Evolutionary conservation across 2,797 vertebrate species (phyloP).

Genomic region (Pangasius krempfi): DNA sequence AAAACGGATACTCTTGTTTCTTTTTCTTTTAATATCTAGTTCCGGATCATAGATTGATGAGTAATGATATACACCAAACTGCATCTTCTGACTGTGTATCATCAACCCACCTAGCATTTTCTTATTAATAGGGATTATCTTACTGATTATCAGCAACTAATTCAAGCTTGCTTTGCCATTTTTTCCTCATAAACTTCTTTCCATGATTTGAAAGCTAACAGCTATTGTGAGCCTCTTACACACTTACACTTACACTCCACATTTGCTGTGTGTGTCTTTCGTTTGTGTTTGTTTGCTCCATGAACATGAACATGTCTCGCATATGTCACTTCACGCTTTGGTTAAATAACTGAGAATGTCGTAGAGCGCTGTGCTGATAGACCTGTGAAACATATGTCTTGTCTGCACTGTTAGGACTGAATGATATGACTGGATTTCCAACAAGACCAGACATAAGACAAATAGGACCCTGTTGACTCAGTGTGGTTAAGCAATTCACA

Average conservation of each 20-base stretch:
- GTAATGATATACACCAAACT: not conserved
- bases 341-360: constrained; percentile 31
- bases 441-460: constrained; percentile 64
- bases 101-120: not conserved
- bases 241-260: no score
- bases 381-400: constrained; percentile 45
- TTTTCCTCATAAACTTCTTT: not conserved
- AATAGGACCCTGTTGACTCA: constrained; percentile 61
- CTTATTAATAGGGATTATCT: not conserved
- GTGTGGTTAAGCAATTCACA: constrained; percentile 44
- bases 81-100: not conserved
- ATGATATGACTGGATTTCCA: constrained; percentile 44
- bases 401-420: constrained; percentile 21
- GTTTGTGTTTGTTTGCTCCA: not conserved
- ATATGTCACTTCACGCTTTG: constrained; percentile 35
- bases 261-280: not conserved
- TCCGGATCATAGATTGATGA: not conserved
- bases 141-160: not conserved
- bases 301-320: constrained; percentile 34
- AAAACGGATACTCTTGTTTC: not conserved
- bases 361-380: constrained; percentile 22
- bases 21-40: not conserved
- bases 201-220: not conserved
- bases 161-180: not conserved
- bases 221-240: not conserved